Conservation (phyloP, 2,888 invertebrate genomes). For the Zaprionus lineosus region DNA sequence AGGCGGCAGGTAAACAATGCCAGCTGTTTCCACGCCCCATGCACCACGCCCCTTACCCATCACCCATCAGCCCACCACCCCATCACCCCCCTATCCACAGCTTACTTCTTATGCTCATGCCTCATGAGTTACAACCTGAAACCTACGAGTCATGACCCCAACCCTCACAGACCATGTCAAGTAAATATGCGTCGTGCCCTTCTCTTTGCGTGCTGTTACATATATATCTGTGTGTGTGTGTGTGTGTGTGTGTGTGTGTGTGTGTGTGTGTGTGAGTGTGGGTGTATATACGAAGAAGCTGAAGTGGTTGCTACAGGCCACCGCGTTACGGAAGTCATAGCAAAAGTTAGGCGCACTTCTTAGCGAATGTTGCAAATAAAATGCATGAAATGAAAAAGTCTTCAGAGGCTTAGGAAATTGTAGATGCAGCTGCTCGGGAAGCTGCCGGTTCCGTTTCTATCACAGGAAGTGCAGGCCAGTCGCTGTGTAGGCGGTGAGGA, state of each 20-base stretch:
- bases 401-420: slow-evolving; percentile 45
- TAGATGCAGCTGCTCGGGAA: slow-evolving; percentile 20
- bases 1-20: slow-evolving; percentile 67
- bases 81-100: not conserved
- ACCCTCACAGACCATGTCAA: slow-evolving; percentile 43
- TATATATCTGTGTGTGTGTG: too few relatives aligned
- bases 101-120: too few relatives aligned
- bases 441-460: slow-evolving; percentile 37
- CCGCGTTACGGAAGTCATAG: slow-evolving; percentile 47
- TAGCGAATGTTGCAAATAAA: slow-evolving; percentile 61
- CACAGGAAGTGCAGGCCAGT: slow-evolving; percentile 51
- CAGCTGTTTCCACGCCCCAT: slow-evolving; percentile 47
- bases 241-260: not conserved
- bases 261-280: slow-evolving; percentile 7
- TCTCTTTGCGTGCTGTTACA: too few relatives aligned
- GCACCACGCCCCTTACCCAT: not conserved
- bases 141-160: not conserved
- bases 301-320: slow-evolving; percentile 31
- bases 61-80: not conserved
- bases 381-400: slow-evolving; percentile 40
- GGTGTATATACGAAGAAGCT: slow-evolving; percentile 40
- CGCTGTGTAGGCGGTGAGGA: slow-evolving; percentile 54
- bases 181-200: slow-evolving; percentile 71
- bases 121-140: not conserved
- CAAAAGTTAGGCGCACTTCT: slow-evolving; percentile 64